Base-by-base conservation (phyloP, 2,113 vertebrate genomes). In the Corydoras sp. region DNA sequence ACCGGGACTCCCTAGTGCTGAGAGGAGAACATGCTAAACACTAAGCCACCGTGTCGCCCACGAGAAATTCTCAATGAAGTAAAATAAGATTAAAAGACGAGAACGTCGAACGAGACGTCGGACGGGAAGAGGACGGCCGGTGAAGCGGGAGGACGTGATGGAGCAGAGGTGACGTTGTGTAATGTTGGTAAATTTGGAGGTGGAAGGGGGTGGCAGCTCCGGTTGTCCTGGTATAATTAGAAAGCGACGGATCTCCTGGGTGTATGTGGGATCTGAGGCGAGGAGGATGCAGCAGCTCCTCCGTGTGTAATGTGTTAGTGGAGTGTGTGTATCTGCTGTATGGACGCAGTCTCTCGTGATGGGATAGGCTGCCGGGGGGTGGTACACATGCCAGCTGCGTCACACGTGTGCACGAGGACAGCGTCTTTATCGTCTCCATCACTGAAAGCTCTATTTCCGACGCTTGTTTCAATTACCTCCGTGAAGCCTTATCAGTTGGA, bases 401-500 rank as follows among this genome's bases (percentile, higher is more conserved):
- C 35, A 43, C 4, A 43, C 7, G 35, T 43, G 35, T 43, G 35
- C 35, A 43, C 35, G 7, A 43, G 35, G 35, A 43, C 35, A 43
- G 35, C 4, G 7, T 43, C 35, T 43, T 43, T 43, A 43, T 43
- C 35, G 7, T 43, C 35, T 43, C 35, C 4, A 43, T 43, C 54
- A 49, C 71, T 66, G 58, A 75, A 77, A 69, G 59, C 76, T 75
- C 72, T 76, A 61, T 35, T 56, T 69, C 64, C 60, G 50, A 53
- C 13, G 14, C 55, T 10, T 56, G 10, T 61, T 65, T 69, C 65
- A 66, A 68, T 75, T 68, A 67, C 12, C 58, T 62, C 12, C 68
- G 49, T 79, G 58, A 64, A 75, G 65, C 54, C 61, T 71, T 73
- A 77, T 77, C 73, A 49, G 65, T 72, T 71, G 60, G 65, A 74